phyloP scores from a whole-genome alignment of 2,113 vertebrate species.

The Syrmaticus mikado region DNA sequence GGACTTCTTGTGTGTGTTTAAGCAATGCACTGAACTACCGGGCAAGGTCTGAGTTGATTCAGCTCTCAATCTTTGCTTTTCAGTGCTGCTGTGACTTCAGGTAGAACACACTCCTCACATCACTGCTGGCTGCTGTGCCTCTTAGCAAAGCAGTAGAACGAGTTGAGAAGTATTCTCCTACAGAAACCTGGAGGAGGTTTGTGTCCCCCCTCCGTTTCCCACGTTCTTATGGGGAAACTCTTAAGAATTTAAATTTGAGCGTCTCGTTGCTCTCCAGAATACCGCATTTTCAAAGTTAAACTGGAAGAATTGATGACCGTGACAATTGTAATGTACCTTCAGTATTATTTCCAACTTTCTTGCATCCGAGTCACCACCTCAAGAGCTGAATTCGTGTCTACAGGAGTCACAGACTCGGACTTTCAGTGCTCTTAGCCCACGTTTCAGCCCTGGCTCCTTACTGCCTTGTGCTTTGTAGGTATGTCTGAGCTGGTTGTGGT shows the following conservation, averaged over 20 bases:
- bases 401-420: background rate
- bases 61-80: background rate
- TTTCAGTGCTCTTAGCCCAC: background rate
- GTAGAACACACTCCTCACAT: accelerated
- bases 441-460: background rate
- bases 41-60: background rate
- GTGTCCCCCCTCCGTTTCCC: background rate
- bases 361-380: background rate
- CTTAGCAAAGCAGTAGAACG: background rate
- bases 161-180: background rate
- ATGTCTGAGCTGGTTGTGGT: background rate
- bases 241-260: background rate
- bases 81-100: background rate
- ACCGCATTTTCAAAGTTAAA: background rate
- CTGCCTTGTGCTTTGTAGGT: background rate
- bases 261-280: background rate
- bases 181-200: background rate
- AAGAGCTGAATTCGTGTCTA: background rate
- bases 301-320: background rate
- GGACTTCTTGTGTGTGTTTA: accelerated
- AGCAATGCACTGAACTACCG: background rate
- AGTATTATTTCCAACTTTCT: background rate
- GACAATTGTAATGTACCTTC: too few relatives aligned
- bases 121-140: background rate
- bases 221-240: background rate